phyloP scores from a whole-genome alignment of 2,888 invertebrate species.

The Tridacna gigas region DNA sequence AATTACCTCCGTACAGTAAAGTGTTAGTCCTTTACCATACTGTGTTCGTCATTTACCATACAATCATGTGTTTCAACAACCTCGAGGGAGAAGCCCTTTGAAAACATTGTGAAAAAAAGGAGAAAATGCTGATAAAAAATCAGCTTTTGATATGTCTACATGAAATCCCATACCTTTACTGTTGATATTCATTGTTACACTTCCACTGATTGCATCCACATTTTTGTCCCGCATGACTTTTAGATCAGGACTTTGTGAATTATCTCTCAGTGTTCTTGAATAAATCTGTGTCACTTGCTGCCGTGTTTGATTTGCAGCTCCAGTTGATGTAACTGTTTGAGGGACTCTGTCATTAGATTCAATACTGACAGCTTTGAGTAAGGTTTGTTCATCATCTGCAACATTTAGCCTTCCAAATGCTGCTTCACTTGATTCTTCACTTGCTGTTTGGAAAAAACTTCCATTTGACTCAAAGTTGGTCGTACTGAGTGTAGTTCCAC shows the following conservation, averaged over 20 bases:
- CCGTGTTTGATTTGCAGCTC: background rate
- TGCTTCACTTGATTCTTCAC: background rate
- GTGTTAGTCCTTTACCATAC: no score
- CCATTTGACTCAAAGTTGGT: background rate
- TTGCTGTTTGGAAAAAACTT: background rate
- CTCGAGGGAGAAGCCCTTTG: no score
- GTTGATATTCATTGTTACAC: conserved; percentile 13
- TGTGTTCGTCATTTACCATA: no score
- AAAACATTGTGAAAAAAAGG: no score
- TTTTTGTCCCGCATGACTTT: conserved; percentile 36
- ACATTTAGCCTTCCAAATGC: background rate
- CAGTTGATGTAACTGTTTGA: background rate
- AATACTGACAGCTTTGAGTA: background rate
- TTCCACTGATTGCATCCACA: background rate
- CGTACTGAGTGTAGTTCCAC: background rate
- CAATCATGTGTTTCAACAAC: no score
- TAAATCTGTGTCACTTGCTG: background rate
- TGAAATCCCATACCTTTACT: background rate
- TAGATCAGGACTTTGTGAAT: conserved; percentile 5
- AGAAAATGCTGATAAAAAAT: no score
- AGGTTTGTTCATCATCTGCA: background rate
- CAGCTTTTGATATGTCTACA: no score
- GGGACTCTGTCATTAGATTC: conserved; percentile 17
- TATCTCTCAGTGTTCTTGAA: conserved; percentile 10
- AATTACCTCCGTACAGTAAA: no score